These are phyloP conservation scores for Anguilla marmorata DNA, from an alignment of 2,797 vertebrate genomes.

Conservation along the genomic window DNA sequence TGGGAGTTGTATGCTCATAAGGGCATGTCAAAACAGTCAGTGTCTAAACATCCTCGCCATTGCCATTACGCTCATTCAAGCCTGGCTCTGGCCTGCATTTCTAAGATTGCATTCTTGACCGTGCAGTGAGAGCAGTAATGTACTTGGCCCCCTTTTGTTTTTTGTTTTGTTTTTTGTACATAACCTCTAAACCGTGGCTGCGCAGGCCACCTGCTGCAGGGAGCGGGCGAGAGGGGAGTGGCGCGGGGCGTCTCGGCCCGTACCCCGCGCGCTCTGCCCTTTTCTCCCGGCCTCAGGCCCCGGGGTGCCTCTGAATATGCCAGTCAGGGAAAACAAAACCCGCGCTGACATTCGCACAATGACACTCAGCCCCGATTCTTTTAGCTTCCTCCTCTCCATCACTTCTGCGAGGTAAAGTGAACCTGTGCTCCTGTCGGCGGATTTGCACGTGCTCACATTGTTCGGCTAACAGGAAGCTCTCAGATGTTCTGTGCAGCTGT, in stretches of 20 bases:
- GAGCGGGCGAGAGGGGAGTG: background rate
- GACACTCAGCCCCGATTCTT: background rate
- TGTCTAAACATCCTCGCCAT: too few relatives aligned
- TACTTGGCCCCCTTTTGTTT: background rate
- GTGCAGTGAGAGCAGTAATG: background rate
- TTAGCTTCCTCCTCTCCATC: background rate
- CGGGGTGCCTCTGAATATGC: conserved; percentile 39
- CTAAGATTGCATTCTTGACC: background rate
- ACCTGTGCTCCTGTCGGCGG: background rate
- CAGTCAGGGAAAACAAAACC: conserved; percentile 51
- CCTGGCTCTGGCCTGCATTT: background rate
- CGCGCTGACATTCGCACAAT: conserved; percentile 48
- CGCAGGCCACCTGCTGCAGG: background rate
- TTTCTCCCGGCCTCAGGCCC: conserved; percentile 1
- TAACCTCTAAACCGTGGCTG: background rate
- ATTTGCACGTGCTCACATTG: conserved; percentile 8
- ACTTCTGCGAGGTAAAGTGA: conserved; percentile 32
- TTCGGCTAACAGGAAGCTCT: conserved; percentile 24
- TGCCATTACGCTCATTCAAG: background rate
- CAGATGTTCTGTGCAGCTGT: background rate
- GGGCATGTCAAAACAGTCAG: background rate
- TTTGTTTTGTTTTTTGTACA: background rate
- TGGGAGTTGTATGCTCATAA: background rate
- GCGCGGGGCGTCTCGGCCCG: background rate
- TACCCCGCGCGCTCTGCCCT: background rate